phyloP scores from a whole-genome alignment of 1,140 invertebrate species.

The Drosophila ananassae region DNA sequence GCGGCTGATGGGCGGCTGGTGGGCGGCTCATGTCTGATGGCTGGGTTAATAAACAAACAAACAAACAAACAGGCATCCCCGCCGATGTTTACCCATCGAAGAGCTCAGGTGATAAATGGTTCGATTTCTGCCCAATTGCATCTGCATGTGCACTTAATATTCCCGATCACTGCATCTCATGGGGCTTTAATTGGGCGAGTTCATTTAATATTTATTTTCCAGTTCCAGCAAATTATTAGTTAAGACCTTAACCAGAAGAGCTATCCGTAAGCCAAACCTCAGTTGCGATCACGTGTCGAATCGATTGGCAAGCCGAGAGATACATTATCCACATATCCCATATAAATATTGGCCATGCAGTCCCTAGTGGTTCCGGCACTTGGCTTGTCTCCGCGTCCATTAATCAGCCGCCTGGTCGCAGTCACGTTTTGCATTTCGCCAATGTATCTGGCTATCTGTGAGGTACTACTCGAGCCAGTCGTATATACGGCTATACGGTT shows the following conservation, averaged over 20 bases:
- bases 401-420: conserved; percentile 63
- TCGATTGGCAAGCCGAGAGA: conserved; percentile 39
- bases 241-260: no score
- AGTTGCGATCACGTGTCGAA: conserved; percentile 32
- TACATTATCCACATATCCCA: conserved; percentile 39
- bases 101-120: conserved; percentile 56
- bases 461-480: conserved; percentile 24
- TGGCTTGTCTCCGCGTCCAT: conserved; percentile 33
- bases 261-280: no score
- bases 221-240: no score
- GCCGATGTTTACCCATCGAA: conserved; percentile 26
- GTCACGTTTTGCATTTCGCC: conserved; percentile 72
- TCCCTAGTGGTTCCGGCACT: conserved; percentile 54
- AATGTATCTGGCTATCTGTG: conserved; percentile 17
- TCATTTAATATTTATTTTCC: no score
- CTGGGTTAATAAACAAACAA: conserved; percentile 73
- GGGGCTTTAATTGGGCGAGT: background rate
- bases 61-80: conserved; percentile 39
- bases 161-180: conserved; percentile 9
- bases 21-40: conserved; percentile 14
- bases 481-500: conserved; percentile 20
- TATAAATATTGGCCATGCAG: conserved; percentile 32
- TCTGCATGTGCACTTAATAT: conserved; percentile 45
- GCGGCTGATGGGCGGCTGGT: conserved; percentile 27
- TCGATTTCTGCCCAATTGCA: conserved; percentile 55